Evolutionary conservation across 1,140 invertebrate species (phyloP).

Genomic region (Drosophila albomicans): DNA sequence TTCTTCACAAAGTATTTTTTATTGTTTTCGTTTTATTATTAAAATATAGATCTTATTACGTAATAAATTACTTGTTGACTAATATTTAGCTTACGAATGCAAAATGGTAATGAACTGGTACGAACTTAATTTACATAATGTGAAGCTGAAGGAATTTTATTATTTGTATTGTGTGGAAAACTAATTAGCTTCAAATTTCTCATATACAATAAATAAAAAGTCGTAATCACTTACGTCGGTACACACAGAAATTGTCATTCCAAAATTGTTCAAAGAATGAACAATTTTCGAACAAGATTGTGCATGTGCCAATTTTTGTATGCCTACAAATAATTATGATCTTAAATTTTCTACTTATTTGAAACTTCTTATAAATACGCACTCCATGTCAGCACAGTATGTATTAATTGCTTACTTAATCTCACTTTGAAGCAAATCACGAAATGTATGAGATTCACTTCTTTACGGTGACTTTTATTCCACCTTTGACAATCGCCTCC

Average conservation of each 20-base stretch:
- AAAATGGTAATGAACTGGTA: constrained; percentile 6
- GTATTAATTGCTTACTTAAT: constrained; percentile 30
- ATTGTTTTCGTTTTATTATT: constrained; percentile 30
- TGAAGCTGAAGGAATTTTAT: constrained; percentile 15
- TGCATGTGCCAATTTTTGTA: constrained; percentile 15
- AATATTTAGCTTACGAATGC: constrained; percentile 28
- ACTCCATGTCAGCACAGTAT: constrained; percentile 8
- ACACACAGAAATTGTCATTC: constrained; percentile 67
- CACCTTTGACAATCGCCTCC: constrained; percentile 75
- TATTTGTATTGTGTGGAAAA: constrained; percentile 19
- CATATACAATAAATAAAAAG: constrained; percentile 52
- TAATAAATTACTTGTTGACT: constrained; percentile 27
- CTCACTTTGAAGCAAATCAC: constrained; percentile 43
- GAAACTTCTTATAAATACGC: constrained; percentile 9
- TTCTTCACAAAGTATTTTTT: constrained; percentile 49
- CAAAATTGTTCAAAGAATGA: constrained; percentile 67
- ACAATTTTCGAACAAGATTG: constrained; percentile 80
- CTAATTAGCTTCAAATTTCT: constrained; percentile 25
- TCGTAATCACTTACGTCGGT: constrained; percentile 43
- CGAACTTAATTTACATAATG: constrained; percentile 15
- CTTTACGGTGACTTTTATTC: constrained; percentile 76
- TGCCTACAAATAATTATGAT: constrained; percentile 27
- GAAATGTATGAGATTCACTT: constrained; percentile 43
- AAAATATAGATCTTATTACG: constrained; percentile 32
- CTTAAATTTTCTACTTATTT: constrained; percentile 64